These are phyloP conservation scores for Acanthoscelides obtectus DNA, from an alignment of 2,888 invertebrate species.

Conservation along the genomic window DNA sequence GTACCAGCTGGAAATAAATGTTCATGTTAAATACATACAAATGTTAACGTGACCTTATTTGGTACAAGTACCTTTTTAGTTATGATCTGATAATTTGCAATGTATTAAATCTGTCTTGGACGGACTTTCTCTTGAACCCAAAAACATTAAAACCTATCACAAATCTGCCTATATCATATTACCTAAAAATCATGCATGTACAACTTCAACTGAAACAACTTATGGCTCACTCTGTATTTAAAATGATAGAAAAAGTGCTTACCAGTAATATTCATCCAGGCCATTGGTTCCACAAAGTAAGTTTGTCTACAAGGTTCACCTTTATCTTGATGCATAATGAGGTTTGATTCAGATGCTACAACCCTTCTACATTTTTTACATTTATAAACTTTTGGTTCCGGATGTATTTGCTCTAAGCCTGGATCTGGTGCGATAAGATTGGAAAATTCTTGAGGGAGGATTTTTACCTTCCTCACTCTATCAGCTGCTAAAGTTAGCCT, in stretches of 20 bases:
- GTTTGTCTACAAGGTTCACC: conserved; percentile 61
- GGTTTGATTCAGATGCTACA: conserved; percentile 75
- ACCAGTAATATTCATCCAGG: conserved; percentile 73
- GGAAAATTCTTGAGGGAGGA: conserved; percentile 72
- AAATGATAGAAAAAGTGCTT: no score
- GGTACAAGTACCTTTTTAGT: no score
- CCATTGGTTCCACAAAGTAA: conserved; percentile 83
- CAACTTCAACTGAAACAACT: no score
- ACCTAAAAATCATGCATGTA: no score
- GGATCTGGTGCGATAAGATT: conserved; percentile 80
- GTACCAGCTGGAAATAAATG: conserved; percentile 6
- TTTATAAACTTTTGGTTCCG: conserved; percentile 79
- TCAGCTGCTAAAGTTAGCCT: conserved; percentile 75
- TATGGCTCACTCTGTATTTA: no score
- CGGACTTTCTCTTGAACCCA: no score
- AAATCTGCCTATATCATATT: no score
- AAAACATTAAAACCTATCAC: no score
- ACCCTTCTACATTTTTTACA: conserved; percentile 77
- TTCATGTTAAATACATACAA: no score
- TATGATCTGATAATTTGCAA: no score
- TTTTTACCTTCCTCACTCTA: conserved; percentile 76
- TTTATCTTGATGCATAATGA: conserved; percentile 65
- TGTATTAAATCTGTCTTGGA: no score
- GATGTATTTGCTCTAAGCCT: conserved; percentile 61
- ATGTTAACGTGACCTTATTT: no score